Evolutionary conservation across 2,797 vertebrate species (phyloP).

Genomic region (Gephyroberyx darwinii): DNA sequence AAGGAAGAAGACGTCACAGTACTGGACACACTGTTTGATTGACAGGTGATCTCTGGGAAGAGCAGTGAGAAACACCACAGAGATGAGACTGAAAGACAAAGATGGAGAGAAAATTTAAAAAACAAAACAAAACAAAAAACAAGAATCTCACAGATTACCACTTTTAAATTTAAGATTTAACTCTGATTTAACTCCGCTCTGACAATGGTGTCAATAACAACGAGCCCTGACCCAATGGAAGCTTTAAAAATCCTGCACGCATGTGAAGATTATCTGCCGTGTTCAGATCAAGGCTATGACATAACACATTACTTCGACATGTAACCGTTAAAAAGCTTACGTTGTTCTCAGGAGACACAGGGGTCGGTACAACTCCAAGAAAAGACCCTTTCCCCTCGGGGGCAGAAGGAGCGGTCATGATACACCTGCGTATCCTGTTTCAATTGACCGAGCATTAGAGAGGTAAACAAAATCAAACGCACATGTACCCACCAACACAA

Average conservation of each 20-base stretch:
- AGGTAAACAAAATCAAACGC: conserved; percentile 31
- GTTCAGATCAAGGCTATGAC: conserved; percentile 28
- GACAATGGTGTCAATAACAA: background rate
- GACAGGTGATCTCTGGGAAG: too few relatives aligned
- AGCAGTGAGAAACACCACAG: too few relatives aligned
- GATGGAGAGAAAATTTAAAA: too few relatives aligned
- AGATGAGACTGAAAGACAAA: too few relatives aligned
- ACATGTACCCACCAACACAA: conserved; percentile 20
- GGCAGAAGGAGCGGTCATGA: background rate
- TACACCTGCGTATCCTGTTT: conserved; percentile 59
- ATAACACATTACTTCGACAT: conserved; percentile 28
- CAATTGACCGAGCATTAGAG: conserved; percentile 55
- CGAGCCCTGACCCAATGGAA: background rate
- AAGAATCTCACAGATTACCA: background rate
- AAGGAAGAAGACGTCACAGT: too few relatives aligned
- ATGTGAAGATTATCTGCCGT: conserved; percentile 3
- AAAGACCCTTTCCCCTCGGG: background rate
- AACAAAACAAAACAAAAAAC: too few relatives aligned
- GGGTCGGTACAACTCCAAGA: conserved; percentile 18
- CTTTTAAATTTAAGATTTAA: background rate
- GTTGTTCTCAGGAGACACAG: conserved; percentile 1
- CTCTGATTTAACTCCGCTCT: background rate
- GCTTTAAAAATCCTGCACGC: background rate
- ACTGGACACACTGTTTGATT: too few relatives aligned
- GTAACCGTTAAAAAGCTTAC: background rate